Conservation (phyloP, 2,888 invertebrate genomes). For the Hypolimnas misippus region DNA sequence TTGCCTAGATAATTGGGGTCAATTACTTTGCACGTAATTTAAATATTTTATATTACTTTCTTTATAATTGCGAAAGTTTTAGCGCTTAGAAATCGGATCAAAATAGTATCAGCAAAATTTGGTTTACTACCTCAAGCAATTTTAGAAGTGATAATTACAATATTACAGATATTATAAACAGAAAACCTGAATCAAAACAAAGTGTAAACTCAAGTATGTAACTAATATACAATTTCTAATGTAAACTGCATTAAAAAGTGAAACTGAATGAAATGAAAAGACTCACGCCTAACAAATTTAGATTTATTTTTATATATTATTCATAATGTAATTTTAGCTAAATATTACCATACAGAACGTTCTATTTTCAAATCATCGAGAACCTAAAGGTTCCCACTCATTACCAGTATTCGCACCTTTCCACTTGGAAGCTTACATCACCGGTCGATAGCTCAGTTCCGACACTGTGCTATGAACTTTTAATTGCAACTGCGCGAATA, state of each 20-base stretch:
- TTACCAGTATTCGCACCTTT: slow-evolving; percentile 58
- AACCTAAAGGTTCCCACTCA: slow-evolving; percentile 7
- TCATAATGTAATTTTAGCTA: too few species aligned
- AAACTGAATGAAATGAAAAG: too few species aligned
- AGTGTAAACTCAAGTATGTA: too few species aligned
- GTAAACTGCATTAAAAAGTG: too few species aligned
- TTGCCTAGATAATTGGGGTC: slow-evolving; percentile 61
- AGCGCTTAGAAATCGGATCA: slow-evolving; percentile 17
- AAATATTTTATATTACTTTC: slow-evolving; percentile 71
- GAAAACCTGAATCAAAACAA: too few species aligned
- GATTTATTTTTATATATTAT: too few species aligned
- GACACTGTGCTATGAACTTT: slow-evolving; percentile 67
- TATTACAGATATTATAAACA: too few species aligned
- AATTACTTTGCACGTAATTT: slow-evolving; percentile 60
- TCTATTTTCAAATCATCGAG: background rate
- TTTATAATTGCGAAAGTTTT: slow-evolving; percentile 52
- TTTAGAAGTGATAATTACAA: too few species aligned
- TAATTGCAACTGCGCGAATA: slow-evolving; percentile 56
- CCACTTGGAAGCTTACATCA: slow-evolving; percentile 65
- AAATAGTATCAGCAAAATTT: slow-evolving; percentile 1
- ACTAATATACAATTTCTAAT: too few species aligned
- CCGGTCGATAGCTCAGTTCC: slow-evolving; percentile 60
- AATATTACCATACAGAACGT: too few species aligned
- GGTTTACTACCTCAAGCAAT: too few species aligned
- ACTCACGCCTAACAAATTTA: too few species aligned